Conservation (phyloP, 1,140 invertebrate species). For the Anoplophora glabripennis region DNA sequence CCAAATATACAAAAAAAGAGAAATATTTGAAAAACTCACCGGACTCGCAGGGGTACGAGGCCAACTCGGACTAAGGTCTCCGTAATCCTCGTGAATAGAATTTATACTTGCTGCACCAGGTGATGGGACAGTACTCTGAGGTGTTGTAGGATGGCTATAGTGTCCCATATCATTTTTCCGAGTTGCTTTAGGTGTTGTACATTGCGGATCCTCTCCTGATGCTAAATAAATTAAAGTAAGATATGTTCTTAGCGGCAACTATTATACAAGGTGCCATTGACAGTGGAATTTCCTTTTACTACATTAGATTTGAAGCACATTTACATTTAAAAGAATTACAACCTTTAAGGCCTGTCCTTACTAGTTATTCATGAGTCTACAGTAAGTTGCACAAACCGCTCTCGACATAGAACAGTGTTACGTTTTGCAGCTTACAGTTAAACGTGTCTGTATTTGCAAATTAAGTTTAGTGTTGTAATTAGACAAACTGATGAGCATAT, state of each 20-base stretch:
- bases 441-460: no score
- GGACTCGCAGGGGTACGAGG: conserved; percentile 86
- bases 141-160: conserved; percentile 69
- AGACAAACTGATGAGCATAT: no score
- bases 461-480: no score
- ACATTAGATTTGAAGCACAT: no score
- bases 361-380: no score
- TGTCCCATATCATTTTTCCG: conserved; percentile 66
- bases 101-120: conserved; percentile 79
- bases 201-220: conserved; percentile 79
- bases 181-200: conserved; percentile 68
- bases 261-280: no score
- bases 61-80: conserved; percentile 84
- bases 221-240: conserved; percentile 54
- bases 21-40: conserved; percentile 56
- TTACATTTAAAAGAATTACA: no score
- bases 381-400: no score
- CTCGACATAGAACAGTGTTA: no score
- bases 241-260: neutral
- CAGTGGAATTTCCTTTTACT: no score
- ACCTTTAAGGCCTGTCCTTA: no score
- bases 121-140: conserved; percentile 70
- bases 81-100: conserved; percentile 86
- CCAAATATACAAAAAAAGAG: neutral
- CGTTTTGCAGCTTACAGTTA: no score